These are phyloP conservation scores for Pollachius pollachius DNA, from an alignment of 2,113 vertebrate species.

Conservation along the genomic window DNA sequence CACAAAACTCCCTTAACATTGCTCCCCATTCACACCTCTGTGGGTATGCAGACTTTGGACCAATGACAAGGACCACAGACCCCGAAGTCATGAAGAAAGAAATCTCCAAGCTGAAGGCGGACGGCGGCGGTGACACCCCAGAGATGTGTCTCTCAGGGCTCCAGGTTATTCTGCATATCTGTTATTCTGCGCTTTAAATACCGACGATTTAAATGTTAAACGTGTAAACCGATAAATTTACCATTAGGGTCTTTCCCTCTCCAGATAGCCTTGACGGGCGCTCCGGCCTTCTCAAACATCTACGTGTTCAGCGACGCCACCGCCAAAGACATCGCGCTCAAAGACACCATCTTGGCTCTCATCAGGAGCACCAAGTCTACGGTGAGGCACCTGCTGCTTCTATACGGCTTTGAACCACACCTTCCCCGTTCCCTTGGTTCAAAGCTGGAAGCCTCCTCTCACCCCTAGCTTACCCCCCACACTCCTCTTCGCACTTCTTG, in stretches of 20 bases:
- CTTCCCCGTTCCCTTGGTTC: not conserved
- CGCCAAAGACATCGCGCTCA: slow-evolving; percentile 65
- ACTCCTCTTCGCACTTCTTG: no score
- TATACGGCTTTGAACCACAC: not conserved
- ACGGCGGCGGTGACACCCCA: slow-evolving; percentile 49
- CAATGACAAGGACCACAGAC: slow-evolving; percentile 59
- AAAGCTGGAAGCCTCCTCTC: not conserved
- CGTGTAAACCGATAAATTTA: not conserved
- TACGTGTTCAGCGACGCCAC: slow-evolving; percentile 73
- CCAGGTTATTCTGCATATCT: slow-evolving; percentile 54
- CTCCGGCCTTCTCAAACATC: slow-evolving; percentile 66
- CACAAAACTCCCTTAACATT: no score
- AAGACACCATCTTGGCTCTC: slow-evolving; percentile 66
- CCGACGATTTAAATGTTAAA: not conserved
- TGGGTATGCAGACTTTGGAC: slow-evolving; percentile 61
- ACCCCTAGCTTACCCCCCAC: no score
- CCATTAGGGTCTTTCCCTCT: slow-evolving; percentile 12
- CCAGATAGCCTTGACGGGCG: slow-evolving; percentile 70
- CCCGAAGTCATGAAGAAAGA: slow-evolving; percentile 62
- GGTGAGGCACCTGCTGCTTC: slow-evolving; percentile 43
- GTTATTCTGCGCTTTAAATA: not conserved
- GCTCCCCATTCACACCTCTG: not conserved
- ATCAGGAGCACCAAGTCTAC: slow-evolving; percentile 65
- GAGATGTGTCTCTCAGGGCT: slow-evolving; percentile 76
- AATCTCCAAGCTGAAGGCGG: slow-evolving; percentile 41